Base-by-base conservation (phyloP, 2,888 invertebrate species). In the Xiphydria camelus region DNA sequence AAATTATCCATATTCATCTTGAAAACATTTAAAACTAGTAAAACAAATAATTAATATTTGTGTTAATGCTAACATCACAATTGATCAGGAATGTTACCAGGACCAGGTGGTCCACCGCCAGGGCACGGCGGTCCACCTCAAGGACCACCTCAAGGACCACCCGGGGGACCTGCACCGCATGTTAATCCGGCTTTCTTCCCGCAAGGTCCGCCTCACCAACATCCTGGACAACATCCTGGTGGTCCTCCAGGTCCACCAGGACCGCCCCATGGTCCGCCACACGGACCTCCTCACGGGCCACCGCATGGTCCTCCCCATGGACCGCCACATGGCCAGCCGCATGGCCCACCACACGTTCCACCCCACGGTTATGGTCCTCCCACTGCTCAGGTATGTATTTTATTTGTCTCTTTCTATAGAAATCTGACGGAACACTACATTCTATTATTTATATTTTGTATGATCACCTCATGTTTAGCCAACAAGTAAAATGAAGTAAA, bases 131-230 rank as follows among this genome's bases (percentile, higher is more conserved):
- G 76, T 40, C 82, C 82, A 26, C 82, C 79, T 29, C 85, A 85
- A 68, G 85, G 85, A 43, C 77, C 77, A 32, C 75, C 76, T 39
- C 77, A 76, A 55, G 77, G 76, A 38, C 78, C 82, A 0, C 81
- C 81, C 5, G 84, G 84, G 2, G 84, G 84, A 29, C 91, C 91
- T 4, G 94, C 94, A 18, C 94, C 95, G 35, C 95, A 96, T 77
- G 94, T 96, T 57, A 96, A 96, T 80, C 95, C 96, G 26, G 95
- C 95, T 48, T 96, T 96, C 85, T 95, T 95, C 78, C 91, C 89
- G 66, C 91, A 91, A 77, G 83, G 82, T 21, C 81, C 80, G 6
- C 80, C 79, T 20, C 76, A 76, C 49, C 83, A 83, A 34, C 81
- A 81, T 55, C 78, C 79, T 0, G 80, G 80, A 58, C 82, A 81